Percentiles rank a stretch among this genome's conserved stretches.
Evolutionary conservation across 2,888 invertebrate species (phyloP).

Genomic region (Tachina grossa): DNA sequence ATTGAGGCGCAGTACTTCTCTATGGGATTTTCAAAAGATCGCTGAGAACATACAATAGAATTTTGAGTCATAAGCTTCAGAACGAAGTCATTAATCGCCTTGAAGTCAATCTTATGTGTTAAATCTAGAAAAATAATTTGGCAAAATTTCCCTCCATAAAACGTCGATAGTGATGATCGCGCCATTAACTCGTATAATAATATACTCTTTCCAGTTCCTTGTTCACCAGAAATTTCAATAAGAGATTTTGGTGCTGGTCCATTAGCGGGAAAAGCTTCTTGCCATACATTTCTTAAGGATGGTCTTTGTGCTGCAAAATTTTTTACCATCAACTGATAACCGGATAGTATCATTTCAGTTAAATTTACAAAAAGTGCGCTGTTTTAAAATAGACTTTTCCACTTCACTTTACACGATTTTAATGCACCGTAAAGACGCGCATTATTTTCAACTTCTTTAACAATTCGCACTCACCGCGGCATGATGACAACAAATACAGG

Average conservation of each 20-base stretch:
- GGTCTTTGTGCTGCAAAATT: slow-evolving; percentile 67
- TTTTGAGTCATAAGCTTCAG: not conserved
- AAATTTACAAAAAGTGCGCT: not conserved
- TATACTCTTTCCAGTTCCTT: slow-evolving; percentile 83
- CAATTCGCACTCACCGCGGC: not conserved
- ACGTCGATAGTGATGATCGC: slow-evolving; percentile 82
- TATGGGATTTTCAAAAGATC: slow-evolving; percentile 43
- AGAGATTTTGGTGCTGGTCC: slow-evolving; percentile 81
- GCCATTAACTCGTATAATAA: slow-evolving; percentile 83
- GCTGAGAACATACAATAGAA: not conserved
- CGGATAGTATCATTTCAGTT: slow-evolving; percentile 52
- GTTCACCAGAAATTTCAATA: slow-evolving; percentile 83
- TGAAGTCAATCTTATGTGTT: slow-evolving; percentile 83
- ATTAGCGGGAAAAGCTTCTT: slow-evolving; percentile 72
- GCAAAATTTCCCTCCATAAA: slow-evolving; percentile 82
- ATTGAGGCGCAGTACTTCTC: slow-evolving; percentile 72
- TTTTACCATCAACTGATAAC: slow-evolving; percentile 66
- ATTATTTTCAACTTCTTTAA: not conserved
- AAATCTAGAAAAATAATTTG: slow-evolving; percentile 83
- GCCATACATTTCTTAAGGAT: slow-evolving; percentile 63
- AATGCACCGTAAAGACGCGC: slow-evolving; percentile 11
- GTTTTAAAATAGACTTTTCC: not conserved
- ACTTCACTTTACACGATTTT: not conserved
- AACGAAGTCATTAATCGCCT: not conserved
- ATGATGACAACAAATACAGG: not conserved